These are phyloP conservation scores for Toxotes lorentzi DNA, from an alignment of 2,797 vertebrate species.

Conservation along the genomic window DNA sequence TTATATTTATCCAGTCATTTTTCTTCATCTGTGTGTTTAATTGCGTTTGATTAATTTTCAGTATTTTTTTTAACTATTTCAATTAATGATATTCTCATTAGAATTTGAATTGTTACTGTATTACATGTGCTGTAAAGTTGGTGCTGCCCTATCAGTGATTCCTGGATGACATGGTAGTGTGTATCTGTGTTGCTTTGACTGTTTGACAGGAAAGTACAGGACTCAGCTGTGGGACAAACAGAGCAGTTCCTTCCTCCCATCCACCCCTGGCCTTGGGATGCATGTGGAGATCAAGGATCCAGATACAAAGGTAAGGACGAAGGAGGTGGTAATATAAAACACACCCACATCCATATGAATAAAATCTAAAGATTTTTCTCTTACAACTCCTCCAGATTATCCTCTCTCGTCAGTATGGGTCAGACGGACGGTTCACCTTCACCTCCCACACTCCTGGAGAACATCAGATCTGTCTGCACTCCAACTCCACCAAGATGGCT, in stretches of 20 bases:
- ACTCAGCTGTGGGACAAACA: constrained; percentile 97
- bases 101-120: background rate
- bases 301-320: constrained; percentile 88
- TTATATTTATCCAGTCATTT: too few species aligned
- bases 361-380: constrained; percentile 4
- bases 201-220: constrained; percentile 90
- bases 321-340: background rate
- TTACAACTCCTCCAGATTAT: constrained; percentile 85
- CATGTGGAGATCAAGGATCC: constrained; percentile 97
- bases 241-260: constrained; percentile 88
- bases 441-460: constrained; percentile 96
- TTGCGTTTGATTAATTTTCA: background rate
- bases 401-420: constrained; percentile 94
- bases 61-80: too few species aligned
- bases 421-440: constrained; percentile 95
- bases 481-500: constrained; percentile 95
- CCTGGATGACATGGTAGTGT: background rate
- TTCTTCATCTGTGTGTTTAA: background rate
- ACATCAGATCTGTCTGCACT: constrained; percentile 97
- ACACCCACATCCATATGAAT: background rate
- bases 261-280: constrained; percentile 96
- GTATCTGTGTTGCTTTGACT: background rate
- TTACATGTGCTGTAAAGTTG: background rate
- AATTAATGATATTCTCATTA: too few species aligned
- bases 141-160: background rate